Evolutionary conservation across 2,888 invertebrate species (phyloP).

Genomic region (Papilio demoleus): DNA sequence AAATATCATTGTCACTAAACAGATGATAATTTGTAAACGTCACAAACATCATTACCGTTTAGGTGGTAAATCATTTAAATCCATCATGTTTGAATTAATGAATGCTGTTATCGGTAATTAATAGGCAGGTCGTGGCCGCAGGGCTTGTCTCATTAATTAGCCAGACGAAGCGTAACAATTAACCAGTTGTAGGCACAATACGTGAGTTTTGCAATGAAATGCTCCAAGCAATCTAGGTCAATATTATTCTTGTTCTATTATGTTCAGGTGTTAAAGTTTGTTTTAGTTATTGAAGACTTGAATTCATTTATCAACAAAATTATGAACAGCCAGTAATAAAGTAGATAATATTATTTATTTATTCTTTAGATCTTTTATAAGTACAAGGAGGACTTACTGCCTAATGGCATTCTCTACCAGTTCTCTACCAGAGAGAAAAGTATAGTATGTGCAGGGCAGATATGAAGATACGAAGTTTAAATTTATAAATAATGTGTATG

Average conservation of each 20-base stretch:
- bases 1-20: not conserved
- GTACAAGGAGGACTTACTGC: no score
- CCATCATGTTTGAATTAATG: slow-evolving; percentile 21
- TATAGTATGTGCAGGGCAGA: no score
- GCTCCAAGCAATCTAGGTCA: slow-evolving; percentile 10
- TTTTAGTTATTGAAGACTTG: not conserved
- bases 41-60: slow-evolving; percentile 16
- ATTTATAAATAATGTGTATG: no score
- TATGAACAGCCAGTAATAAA: no score
- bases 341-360: no score
- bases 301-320: no score
- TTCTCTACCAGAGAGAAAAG: no score
- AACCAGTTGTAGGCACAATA: slow-evolving; percentile 16
- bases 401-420: no score
- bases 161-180: slow-evolving; percentile 29
- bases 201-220: slow-evolving; percentile 13
- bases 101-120: slow-evolving; percentile 36
- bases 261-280: not conserved
- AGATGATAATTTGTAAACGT: slow-evolving; percentile 7
- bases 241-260: not conserved
- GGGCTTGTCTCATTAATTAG: slow-evolving; percentile 33
- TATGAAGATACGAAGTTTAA: no score
- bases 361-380: no score
- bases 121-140: slow-evolving; percentile 25
- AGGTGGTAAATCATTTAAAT: slow-evolving; percentile 24